A percentile compares a stretch with the other conserved stretches of the same genome.
phyloP scores from a whole-genome alignment of 2,113 vertebrate species.

The Boulengeromyrus knoepffleri region DNA sequence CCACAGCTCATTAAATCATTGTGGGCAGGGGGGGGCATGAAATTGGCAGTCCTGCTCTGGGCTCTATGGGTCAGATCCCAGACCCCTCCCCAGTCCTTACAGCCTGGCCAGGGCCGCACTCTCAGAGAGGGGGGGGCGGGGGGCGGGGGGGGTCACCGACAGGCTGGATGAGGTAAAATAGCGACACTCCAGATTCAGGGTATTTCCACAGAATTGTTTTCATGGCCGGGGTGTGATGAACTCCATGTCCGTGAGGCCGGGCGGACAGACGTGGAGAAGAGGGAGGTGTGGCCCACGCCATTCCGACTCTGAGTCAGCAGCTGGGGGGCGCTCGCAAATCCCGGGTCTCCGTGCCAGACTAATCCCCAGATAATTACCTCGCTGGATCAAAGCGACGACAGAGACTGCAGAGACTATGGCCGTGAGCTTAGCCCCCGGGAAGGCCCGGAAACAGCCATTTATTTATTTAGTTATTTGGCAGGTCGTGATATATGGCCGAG shows the following conservation, averaged over 20 bases:
- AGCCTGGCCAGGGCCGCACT: background rate
- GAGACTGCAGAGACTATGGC: background rate
- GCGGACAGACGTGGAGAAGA: background rate
- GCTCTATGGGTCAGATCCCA: background rate
- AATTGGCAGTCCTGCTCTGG: background rate
- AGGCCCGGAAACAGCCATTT: background rate
- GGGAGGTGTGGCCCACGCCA: background rate
- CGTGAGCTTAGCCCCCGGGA: background rate
- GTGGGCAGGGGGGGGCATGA: background rate
- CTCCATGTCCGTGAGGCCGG: background rate
- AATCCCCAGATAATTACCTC: conserved; percentile 16
- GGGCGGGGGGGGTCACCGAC: background rate
- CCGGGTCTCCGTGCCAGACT: background rate
- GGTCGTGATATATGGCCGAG: background rate
- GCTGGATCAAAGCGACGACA: background rate
- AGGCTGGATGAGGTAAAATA: background rate
- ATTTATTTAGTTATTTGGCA: background rate
- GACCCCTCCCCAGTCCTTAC: background rate
- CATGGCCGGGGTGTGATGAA: background rate
- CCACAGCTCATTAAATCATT: background rate
- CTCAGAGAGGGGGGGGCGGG: background rate
- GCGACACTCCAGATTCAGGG: conserved; percentile 11
- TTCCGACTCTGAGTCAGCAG: background rate
- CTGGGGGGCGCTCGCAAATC: background rate
- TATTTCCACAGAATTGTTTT: background rate